Evolutionary conservation across 53 echinoderm and acorn worm genomes (phyloP), one percentile per base, ranked within the genome.

Genomic region (Echinarachnius parma): DNA sequence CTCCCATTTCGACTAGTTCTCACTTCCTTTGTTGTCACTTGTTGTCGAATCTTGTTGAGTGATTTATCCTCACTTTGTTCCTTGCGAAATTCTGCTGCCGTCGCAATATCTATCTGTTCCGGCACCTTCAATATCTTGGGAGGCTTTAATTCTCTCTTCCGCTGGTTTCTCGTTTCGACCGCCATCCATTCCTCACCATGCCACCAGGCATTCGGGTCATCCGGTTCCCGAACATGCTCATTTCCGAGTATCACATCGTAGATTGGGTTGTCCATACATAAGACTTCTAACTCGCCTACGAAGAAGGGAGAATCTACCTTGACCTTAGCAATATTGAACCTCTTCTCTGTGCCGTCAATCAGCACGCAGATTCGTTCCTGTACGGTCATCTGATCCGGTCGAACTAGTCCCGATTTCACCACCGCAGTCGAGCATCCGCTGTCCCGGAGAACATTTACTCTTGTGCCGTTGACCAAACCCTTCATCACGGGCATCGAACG

Each of bases 381-480:
- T 23, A 46, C 61, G 29, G 23, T 46, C 61, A 76, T 46, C 49
- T 76, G 77, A 50, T 61, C 77, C 21, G 46, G 39, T 45, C 28
- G 27, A 11, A 82, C 53, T 15, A 81, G 46, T 22, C 55, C 59
- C 27, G 53, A 24, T 35, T 68, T 72, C 47, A 84, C 75, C 7
- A 80, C 74, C 30, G 80, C 76, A 45, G 56, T 76, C 28, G 83
- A 78, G 54, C 77, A 84, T 30, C 88, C 83, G 57, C 88, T 88
- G 59, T 88, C 88, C 8, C 88, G 33, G 28, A 87, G 64, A 23
- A 87, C 79, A 10, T 62, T 31, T 11, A 83, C 79, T 30, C 10
- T 21, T 26, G 53, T 34, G 5, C 53, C 33, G 8, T 56, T 56
- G 25, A 72, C 25, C 33, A 72, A 22, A 14, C 72, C 72, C 55